Conservation (phyloP, 2,888 invertebrate species). For the Sepiola atlantica region DNA sequence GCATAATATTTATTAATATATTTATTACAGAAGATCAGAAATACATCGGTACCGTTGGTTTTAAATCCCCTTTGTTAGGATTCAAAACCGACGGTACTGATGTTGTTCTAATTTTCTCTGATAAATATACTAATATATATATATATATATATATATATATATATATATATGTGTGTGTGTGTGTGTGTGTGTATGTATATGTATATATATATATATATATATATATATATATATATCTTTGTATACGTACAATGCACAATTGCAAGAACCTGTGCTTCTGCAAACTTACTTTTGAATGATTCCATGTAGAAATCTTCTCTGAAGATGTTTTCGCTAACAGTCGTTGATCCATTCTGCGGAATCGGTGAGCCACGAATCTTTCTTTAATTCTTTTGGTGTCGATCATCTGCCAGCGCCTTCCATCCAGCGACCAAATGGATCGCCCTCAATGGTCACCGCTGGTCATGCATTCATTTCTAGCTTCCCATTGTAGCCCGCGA, state of each 20-base stretch:
- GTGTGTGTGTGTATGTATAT: background rate
- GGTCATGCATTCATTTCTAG: background rate
- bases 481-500: background rate
- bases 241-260: background rate
- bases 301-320: background rate
- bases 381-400: conserved; percentile 1
- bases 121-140: too few relatives aligned
- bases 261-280: background rate
- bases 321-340: background rate
- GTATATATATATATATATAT: background rate
- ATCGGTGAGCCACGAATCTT: background rate
- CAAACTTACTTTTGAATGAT: background rate
- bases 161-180: background rate
- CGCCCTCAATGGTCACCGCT: background rate
- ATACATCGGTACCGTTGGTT: too few relatives aligned
- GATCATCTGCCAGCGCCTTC: background rate
- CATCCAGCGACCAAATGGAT: background rate
- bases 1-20: too few relatives aligned
- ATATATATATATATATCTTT: background rate
- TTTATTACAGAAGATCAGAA: too few relatives aligned
- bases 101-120: too few relatives aligned
- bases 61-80: too few relatives aligned
- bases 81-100: too few relatives aligned
- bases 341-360: background rate
- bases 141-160: background rate